A percentile compares a stretch with the other conserved stretches of the same genome.
Conservation (phyloP, 2,888 invertebrate species). For the Leuctra nigra region DNA sequence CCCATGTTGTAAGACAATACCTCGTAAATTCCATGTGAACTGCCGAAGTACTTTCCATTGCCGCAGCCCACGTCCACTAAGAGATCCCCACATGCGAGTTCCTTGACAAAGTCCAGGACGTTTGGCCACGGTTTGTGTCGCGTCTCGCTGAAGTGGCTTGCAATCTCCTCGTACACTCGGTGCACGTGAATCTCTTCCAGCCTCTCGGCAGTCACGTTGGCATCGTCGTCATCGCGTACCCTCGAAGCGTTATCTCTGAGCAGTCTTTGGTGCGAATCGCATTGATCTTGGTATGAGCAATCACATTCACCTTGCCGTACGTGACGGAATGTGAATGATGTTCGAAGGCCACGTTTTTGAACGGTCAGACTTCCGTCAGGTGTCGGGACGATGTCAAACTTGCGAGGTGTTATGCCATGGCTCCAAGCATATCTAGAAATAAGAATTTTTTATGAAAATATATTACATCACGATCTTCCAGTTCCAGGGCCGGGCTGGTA, state of each 20-base stretch:
- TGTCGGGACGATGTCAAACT: slow-evolving; percentile 63
- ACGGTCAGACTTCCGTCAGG: slow-evolving; percentile 48
- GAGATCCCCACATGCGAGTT: slow-evolving; percentile 58
- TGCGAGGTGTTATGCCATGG: slow-evolving; percentile 81
- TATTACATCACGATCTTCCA: too few species aligned
- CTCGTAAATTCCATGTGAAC: slow-evolving; percentile 51
- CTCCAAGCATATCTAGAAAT: slow-evolving; percentile 67
- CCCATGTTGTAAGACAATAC: slow-evolving; percentile 40
- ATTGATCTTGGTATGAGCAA: slow-evolving; percentile 57
- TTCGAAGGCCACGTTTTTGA: slow-evolving; percentile 49
- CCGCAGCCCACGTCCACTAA: slow-evolving; percentile 94
- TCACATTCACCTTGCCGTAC: slow-evolving; percentile 50
- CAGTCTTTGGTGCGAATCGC: slow-evolving; percentile 50
- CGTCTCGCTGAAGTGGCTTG: slow-evolving; percentile 89
- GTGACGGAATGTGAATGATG: slow-evolving; percentile 84
- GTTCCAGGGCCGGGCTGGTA: neutral
- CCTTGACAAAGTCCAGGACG: slow-evolving; percentile 70
- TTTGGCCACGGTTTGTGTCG: slow-evolving; percentile 92
- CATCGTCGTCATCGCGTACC: slow-evolving; percentile 31
- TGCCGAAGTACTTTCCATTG: slow-evolving; percentile 91
- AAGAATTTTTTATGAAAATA: too few species aligned
- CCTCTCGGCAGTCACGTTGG: slow-evolving; percentile 50
- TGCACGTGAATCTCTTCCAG: slow-evolving; percentile 75
- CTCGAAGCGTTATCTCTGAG: slow-evolving; percentile 25
- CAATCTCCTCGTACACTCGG: slow-evolving; percentile 89